Evolutionary conservation across 2,113 vertebrate species (phyloP).

Genomic region (Phalacrocorax pelagicus): DNA sequence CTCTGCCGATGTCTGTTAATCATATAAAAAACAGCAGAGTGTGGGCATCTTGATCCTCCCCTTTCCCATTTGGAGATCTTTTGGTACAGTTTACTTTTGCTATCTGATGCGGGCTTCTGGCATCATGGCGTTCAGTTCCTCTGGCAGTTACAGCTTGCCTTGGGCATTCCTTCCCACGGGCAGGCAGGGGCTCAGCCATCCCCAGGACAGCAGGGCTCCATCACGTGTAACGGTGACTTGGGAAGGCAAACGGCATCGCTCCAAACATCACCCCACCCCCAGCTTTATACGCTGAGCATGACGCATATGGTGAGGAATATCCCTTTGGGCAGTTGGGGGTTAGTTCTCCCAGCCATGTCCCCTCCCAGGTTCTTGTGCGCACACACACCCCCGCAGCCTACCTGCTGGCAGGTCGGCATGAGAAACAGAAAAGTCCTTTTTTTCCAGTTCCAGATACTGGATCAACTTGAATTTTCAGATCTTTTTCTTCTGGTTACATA

Average conservation of each 20-base stretch:
- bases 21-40: not conserved
- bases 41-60: not conserved
- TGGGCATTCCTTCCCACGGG: not conserved
- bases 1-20: not conserved
- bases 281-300: no score
- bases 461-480: not conserved
- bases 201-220: not conserved
- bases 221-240: rapidly evolving
- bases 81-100: not conserved
- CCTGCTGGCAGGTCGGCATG: rapidly evolving
- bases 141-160: not conserved
- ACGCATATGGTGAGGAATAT: no score
- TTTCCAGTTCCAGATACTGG: not conserved
- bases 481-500: not conserved
- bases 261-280: no score
- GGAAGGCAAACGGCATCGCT: not conserved
- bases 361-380: not conserved
- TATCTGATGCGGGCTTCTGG: not conserved
- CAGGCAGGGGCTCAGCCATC: not conserved
- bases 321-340: no score
- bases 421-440: not conserved
- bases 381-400: no score
- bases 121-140: not conserved
- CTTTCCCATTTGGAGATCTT: not conserved
- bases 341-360: not conserved